These are phyloP conservation scores for Macrosoma leucophasiata DNA, from an alignment of 2,888 invertebrate species.

Conservation along the genomic window DNA sequence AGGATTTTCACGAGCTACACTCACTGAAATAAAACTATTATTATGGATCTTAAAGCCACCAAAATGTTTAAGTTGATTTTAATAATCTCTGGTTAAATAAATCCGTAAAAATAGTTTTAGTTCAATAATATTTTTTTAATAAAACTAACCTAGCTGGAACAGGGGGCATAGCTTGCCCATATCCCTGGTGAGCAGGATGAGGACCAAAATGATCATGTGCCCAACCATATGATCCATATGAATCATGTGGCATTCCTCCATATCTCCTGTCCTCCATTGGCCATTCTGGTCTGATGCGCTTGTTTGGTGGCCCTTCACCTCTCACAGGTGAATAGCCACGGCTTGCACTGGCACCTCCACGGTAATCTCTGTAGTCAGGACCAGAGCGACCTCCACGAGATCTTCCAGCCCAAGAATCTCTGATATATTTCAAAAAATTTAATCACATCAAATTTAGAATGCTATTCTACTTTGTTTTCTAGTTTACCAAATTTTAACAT, in stretches of 20 bases:
- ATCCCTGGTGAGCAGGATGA: conserved; percentile 78
- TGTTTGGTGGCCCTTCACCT: conserved; percentile 85
- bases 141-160: conserved; percentile 57
- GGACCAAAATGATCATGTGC: conserved; percentile 72
- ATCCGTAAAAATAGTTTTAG: background rate
- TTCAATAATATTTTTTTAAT: background rate
- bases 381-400: conserved; percentile 81
- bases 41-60: background rate
- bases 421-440: too few species aligned
- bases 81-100: background rate
- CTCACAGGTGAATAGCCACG: conserved; percentile 85
- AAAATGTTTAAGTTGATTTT: background rate
- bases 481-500: too few species aligned
- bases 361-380: conserved; percentile 86
- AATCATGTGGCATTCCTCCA: conserved; percentile 70
- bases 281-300: conserved; percentile 86
- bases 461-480: too few species aligned
- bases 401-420: conserved; percentile 34
- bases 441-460: too few species aligned
- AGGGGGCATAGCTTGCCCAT: conserved; percentile 75
- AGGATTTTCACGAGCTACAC: too few species aligned
- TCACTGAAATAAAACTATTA: conserved; percentile 1
- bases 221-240: conserved; percentile 74
- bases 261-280: conserved; percentile 69
- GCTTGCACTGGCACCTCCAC: conserved; percentile 80